phyloP scores from a whole-genome alignment of 2,113 vertebrate species.

The Phrynosoma platyrhinos region DNA sequence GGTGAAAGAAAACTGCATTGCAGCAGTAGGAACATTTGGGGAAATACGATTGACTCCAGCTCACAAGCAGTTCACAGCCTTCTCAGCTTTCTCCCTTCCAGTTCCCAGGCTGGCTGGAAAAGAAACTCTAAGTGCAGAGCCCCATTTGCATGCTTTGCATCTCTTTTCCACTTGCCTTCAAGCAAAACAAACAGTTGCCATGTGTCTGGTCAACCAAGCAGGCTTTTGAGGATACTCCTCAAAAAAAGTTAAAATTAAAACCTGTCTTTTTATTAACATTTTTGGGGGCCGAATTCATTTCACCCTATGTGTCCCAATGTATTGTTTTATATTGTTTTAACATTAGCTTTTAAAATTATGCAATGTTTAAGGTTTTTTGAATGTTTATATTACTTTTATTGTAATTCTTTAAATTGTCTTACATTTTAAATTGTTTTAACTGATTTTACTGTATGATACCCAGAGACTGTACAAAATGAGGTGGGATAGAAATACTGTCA shows the following conservation, averaged over 20 bases:
- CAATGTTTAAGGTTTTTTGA: too few species aligned
- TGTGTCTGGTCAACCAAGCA: background rate
- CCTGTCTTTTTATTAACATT: too few species aligned
- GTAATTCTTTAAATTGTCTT: too few species aligned
- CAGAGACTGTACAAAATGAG: too few species aligned
- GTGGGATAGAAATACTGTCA: too few species aligned
- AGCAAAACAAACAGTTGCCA: background rate
- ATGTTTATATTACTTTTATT: too few species aligned
- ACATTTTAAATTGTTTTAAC: too few species aligned
- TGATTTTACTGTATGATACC: too few species aligned
- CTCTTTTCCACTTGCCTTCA: background rate
- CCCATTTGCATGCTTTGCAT: background rate
- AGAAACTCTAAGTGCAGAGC: too few species aligned
- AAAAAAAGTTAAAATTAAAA: too few species aligned
- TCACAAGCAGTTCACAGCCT: background rate
- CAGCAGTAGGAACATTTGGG: background rate
- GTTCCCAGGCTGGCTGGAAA: background rate
- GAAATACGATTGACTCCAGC: background rate
- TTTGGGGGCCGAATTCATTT: background rate
- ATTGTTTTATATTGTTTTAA: too few species aligned
- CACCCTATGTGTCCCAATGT: background rate
- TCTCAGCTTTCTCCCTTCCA: background rate
- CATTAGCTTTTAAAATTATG: too few species aligned
- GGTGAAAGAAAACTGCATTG: background rate
- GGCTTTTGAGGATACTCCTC: background rate